Conservation (phyloP, 2,888 invertebrate genomes). For the Amblyteles armatorius region DNA sequence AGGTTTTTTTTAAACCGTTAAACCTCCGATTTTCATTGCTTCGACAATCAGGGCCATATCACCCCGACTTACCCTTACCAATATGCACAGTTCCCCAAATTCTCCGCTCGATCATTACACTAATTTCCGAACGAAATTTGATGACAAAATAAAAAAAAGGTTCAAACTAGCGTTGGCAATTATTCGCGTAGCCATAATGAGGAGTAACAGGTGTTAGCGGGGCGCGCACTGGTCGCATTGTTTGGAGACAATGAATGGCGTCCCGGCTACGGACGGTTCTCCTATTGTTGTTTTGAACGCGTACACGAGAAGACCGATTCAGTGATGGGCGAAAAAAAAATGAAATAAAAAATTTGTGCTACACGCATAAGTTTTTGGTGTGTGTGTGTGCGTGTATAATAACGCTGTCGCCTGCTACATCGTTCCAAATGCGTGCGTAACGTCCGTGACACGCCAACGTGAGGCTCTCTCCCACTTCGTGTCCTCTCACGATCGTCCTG, state of each 20-base stretch:
- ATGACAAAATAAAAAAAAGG: conserved; percentile 66
- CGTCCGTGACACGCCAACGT: conserved; percentile 57
- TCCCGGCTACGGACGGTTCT: conserved; percentile 60
- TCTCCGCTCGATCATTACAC: background rate
- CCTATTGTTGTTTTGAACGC: conserved; percentile 70
- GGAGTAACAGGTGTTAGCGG: conserved; percentile 81
- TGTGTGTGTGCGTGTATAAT: conserved; percentile 26
- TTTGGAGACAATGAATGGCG: conserved; percentile 70
- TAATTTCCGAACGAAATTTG: background rate
- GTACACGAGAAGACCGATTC: conserved; percentile 44
- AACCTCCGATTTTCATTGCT: too few relatives aligned
- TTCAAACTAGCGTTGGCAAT: conserved; percentile 73
- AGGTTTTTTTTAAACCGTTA: too few relatives aligned
- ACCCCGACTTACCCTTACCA: too few relatives aligned
- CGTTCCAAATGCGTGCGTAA: conserved; percentile 57
- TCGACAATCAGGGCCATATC: too few relatives aligned
- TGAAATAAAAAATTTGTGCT: conserved; percentile 43
- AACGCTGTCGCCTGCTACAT: conserved; percentile 37
- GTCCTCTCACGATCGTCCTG: conserved; percentile 59
- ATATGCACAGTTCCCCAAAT: too few relatives aligned
- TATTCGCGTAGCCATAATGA: conserved; percentile 79
- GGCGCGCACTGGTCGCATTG: conserved; percentile 69
- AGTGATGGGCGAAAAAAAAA: conserved; percentile 28
- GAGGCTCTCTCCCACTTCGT: conserved; percentile 34
- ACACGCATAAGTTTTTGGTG: background rate